These are phyloP conservation scores for Sandelia bainsii DNA, from an alignment of 2,797 vertebrate species.

Conservation along the genomic window DNA sequence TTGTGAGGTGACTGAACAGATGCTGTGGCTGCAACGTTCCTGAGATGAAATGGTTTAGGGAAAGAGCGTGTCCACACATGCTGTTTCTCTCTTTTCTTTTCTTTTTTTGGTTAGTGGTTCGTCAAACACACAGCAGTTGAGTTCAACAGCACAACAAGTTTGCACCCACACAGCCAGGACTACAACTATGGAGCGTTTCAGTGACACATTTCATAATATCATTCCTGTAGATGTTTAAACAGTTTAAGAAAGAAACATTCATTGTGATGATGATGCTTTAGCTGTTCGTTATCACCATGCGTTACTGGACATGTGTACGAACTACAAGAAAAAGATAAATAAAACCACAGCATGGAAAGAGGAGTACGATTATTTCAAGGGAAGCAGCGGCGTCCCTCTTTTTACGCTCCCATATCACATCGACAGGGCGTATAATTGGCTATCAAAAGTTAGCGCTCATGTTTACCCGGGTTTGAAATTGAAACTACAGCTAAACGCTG, in stretches of 20 bases:
- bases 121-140: constrained; percentile 61
- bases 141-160: constrained; percentile 63
- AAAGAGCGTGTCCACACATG: constrained; percentile 28
- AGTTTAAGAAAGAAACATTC: too few species aligned
- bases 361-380: neutral
- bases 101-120: neutral
- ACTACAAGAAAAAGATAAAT: neutral
- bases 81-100: too few species aligned
- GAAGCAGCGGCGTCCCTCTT: neutral
- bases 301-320: neutral
- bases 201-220: neutral
- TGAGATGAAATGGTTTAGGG: constrained; percentile 41
- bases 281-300: neutral
- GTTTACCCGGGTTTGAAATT: constrained; percentile 24
- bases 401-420: constrained; percentile 10
- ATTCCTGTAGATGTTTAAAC: neutral
- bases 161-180: constrained; percentile 30
- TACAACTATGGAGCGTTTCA: constrained; percentile 7
- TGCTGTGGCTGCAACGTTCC: constrained; percentile 32
- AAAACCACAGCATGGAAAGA: neutral
- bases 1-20: constrained; percentile 61
- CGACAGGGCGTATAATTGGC: constrained; percentile 23
- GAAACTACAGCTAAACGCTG: constrained; percentile 10
- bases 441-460: constrained; percentile 38
- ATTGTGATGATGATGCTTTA: neutral